A percentile compares a stretch with the other conserved stretches of the same genome.
These are phyloP conservation scores for Pentalonia nigronervosa DNA, from an alignment of 1,140 invertebrate species.

Conservation along the genomic window DNA sequence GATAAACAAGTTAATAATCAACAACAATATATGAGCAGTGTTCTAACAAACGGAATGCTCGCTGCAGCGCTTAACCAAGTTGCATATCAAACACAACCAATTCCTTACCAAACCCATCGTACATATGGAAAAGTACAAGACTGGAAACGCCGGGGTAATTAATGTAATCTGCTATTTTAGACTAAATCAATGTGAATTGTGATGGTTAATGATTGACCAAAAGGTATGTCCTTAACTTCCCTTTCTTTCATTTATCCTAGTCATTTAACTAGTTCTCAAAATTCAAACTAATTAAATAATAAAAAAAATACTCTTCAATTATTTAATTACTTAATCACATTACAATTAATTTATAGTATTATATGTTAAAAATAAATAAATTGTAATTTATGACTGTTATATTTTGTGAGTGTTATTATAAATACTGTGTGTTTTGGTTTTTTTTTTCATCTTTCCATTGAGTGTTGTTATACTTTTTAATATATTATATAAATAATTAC, in stretches of 20 bases:
- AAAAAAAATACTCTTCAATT: slow-evolving; percentile 1
- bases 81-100: slow-evolving; percentile 46
- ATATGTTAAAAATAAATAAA: slow-evolving; percentile 44
- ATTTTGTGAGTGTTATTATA: slow-evolving; percentile 54
- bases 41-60: slow-evolving; percentile 51
- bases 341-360: slow-evolving; percentile 48
- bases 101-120: slow-evolving; percentile 49
- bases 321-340: slow-evolving; percentile 43
- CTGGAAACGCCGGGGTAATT: slow-evolving; percentile 55
- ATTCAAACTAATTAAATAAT: not conserved
- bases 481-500: slow-evolving; percentile 5
- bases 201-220: slow-evolving; percentile 30
- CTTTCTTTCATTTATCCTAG: slow-evolving; percentile 42
- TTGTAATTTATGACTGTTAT: slow-evolving; percentile 52
- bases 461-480: slow-evolving; percentile 42
- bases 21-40: slow-evolving; percentile 46
- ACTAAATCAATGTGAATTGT: slow-evolving; percentile 50
- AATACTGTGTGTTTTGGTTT: slow-evolving; percentile 53
- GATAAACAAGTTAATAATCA: slow-evolving; percentile 52
- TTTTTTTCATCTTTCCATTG: slow-evolving; percentile 26
- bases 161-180: slow-evolving; percentile 41
- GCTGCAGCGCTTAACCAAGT: slow-evolving; percentile 53
- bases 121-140: slow-evolving; percentile 55
- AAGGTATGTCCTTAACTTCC: not conserved
- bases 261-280: slow-evolving; percentile 42